These are phyloP conservation scores for Synanceia verrucosa DNA, from an alignment of 2,797 vertebrate species.

Conservation along the genomic window DNA sequence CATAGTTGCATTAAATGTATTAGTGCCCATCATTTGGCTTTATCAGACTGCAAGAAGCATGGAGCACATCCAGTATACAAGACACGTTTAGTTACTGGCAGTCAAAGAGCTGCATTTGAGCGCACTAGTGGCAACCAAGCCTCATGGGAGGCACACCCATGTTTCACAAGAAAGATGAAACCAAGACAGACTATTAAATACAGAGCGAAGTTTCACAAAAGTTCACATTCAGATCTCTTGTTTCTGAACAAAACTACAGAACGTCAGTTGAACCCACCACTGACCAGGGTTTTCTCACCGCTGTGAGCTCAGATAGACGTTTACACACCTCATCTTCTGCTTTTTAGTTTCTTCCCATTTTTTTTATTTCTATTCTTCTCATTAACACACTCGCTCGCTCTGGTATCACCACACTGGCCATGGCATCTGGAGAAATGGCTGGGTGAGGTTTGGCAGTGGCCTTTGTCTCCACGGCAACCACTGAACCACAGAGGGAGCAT, in stretches of 20 bases:
- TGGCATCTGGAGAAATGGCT: conserved; percentile 6
- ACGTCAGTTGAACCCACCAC: neutral
- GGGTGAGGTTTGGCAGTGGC: neutral
- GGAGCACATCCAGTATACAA: neutral
- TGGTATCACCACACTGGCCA: neutral
- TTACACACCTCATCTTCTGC: conserved; percentile 15
- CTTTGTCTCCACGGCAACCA: conserved; percentile 5
- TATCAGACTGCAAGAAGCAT: neutral
- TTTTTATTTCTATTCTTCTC: neutral
- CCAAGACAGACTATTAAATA: neutral
- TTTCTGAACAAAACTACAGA: neutral
- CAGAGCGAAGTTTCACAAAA: neutral
- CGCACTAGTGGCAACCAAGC: conserved; percentile 10
- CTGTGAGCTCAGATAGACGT: neutral
- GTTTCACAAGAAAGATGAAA: neutral
- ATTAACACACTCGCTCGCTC: neutral
- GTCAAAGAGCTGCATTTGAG: neutral
- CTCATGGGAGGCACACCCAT: conserved; percentile 14
- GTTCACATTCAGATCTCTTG: neutral
- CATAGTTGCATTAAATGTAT: neutral
- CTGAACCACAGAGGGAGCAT: neutral
- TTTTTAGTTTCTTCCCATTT: neutral
- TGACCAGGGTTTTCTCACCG: neutral
- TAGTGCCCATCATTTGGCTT: conserved; percentile 7
- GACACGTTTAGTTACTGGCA: neutral